A percentile compares a stretch with the other conserved stretches of the same genome.
phyloP scores from a whole-genome alignment of 1,140 invertebrate species.

The Heterodera carotae region DNA sequence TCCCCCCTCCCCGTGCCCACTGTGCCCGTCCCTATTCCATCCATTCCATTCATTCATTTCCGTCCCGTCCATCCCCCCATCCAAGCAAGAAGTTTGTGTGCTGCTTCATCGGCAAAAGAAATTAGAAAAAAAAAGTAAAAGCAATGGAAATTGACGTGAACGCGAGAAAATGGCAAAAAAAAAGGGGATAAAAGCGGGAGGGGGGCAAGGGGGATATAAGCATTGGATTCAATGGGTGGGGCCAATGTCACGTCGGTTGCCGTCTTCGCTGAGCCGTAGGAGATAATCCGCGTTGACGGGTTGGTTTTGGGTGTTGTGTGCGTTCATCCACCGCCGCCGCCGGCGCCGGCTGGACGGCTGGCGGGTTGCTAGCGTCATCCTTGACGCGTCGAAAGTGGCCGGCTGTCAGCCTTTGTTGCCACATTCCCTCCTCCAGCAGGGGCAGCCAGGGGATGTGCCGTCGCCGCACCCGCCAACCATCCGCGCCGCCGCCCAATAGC shows the following conservation, averaged over 20 bases:
- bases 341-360: not conserved
- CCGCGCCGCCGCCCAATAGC: not conserved
- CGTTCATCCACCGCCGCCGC: no score
- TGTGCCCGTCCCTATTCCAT: no score
- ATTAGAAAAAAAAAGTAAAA: no score
- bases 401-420: not conserved
- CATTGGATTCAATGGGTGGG: not conserved
- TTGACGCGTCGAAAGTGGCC: not conserved
- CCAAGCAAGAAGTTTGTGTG: not conserved
- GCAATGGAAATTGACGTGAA: constrained; percentile 22
- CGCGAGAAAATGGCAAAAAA: constrained; percentile 15
- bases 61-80: not conserved
- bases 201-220: not conserved
- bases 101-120: not conserved
- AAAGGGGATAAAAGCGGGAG: constrained; percentile 3
- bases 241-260: no score
- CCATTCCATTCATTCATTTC: not conserved
- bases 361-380: not conserved
- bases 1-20: not conserved
- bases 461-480: not conserved
- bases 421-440: not conserved
- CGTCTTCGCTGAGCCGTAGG: not conserved
- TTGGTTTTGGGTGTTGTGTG: not conserved
- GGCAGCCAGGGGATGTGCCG: not conserved
- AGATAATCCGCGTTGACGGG: constrained; percentile 21